Base-by-base conservation (phyloP, 30 jellyfish, hydroid and myxozoan species). In the Hydractinia echinata region DNA sequence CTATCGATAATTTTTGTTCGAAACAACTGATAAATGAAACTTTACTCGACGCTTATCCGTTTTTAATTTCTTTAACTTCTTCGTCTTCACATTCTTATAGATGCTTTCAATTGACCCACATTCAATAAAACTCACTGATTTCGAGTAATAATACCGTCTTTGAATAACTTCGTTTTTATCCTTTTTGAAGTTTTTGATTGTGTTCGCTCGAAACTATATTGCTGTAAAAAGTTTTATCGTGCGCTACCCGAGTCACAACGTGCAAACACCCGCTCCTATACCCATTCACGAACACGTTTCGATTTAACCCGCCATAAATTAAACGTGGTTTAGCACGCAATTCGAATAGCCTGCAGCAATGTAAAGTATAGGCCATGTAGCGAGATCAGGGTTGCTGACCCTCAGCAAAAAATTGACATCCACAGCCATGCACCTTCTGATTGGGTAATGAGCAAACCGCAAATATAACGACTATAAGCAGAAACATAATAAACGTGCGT, bases 381-480 rank as follows among this genome's bases (percentile, higher is more conserved):
- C 16, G 74, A 64, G 19, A 64, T n/a, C 74, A n/a, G 74, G 19
- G 9, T 51, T 6, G 74, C 3, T 64, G 19, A 51, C 51, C n/a
- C n/a, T 13, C 39, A 44, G 19, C 8, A 64, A 64, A 64, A n/a
- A 64, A 64, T 1, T 64, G 74, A 64, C 19, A 13, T 13, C 9
- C 16, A 64, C 16, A 64, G 4, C 74, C 74, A 64, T 13, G 39
- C 7, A 64, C n/a, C n/a, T 1, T 64, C 4, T 64, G 74, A 64
- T 64, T 64, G 18, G 74, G 74, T 64, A 64, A 64, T 51, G 74
- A 64, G 4, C 74, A 64, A 64, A 64, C 74, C 51, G 74, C 74
- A 64, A 64, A 64, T 51, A 64, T n/a, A n/a, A 64, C 51, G 39
- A 64, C 16, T 1, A 64, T 64, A 64, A 64, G 8, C 19, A 64